Conservation (phyloP, 2,797 vertebrate species). For the Sebastes matsubarae region DNA sequence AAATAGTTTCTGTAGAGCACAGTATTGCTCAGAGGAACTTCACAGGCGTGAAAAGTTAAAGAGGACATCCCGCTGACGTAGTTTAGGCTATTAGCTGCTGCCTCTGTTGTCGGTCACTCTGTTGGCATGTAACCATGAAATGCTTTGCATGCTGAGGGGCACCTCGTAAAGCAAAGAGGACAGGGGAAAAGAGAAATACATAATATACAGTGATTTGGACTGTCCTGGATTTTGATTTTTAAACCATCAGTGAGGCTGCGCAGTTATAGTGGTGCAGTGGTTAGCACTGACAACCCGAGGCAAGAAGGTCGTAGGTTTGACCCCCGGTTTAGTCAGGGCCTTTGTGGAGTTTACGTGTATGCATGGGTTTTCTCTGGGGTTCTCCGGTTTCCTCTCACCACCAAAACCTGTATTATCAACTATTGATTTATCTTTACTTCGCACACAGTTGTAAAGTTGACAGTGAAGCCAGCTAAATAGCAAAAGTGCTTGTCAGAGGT, state of each 20-base stretch:
- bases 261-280: no score
- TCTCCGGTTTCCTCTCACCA: no score
- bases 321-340: no score
- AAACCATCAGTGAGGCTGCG: no score
- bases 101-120: slow-evolving; percentile 41
- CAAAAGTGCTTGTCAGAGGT: neutral
- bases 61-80: slow-evolving; percentile 36
- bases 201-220: neutral
- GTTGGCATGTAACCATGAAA: slow-evolving; percentile 47
- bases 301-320: no score
- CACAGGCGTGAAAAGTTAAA: slow-evolving; percentile 17
- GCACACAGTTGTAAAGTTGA: neutral
- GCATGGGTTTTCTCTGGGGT: no score
- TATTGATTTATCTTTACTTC: neutral
- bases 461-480: neutral
- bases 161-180: slow-evolving; percentile 4
- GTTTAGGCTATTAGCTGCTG: slow-evolving; percentile 9
- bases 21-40: neutral
- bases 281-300: no score
- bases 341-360: no score
- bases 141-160: slow-evolving; percentile 19
- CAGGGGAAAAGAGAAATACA: neutral
- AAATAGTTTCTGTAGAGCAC: neutral
- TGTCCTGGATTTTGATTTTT: neutral
- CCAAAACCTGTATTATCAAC: neutral